Evolutionary conservation across 1,140 invertebrate species (phyloP), one percentile per base, ranked within the genome.

Genomic region (Drosophila insularis): DNA sequence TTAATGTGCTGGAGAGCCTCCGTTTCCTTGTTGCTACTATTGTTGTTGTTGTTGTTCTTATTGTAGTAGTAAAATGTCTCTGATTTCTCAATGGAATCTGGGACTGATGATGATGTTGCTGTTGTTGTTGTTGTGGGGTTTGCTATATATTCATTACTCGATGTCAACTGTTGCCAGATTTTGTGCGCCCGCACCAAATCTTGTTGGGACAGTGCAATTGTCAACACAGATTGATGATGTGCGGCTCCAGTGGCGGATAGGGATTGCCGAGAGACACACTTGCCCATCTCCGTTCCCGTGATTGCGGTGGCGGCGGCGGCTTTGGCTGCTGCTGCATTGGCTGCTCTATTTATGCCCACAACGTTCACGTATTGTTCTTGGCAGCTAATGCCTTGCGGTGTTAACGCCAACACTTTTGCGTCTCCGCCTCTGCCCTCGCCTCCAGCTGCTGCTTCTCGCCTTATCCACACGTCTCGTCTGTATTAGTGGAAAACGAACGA

Each of bases 141-240:
- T 68, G 86, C 75, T 77, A 90, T 89, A 77, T 91, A 91, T 87
- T 91, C 90, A 77, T 84, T 91, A 80, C 86, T 91, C 71, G 81
- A 74, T 76, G 86, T 86, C 78, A 91, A 74, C 81, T 86, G 87
- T 74, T 87, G 90, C 90, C 87, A 91, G 74, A 91, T 82, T 85
- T 89, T 82, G 78, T 82, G 90, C 17, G 90, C 81, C 74, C 87
- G 75, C 71, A 73, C 90, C 80, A 91, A 81, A 76, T 91, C 90
- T 74, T 81, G 81, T 54, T 81, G 77, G 62, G 85, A 91, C 68
- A 90, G 54, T 68, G 90, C 78, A 53, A 91, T 81, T 78, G 84
- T 91, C 75, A 91, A 76, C 73, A 80, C 80, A 74, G 90, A 91
- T 68, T 91, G 86, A 87, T 91, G 90, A 79, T 91, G 82, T 78